Conservation (phyloP, 2,888 invertebrate species). For the Eupeodes luniger region DNA sequence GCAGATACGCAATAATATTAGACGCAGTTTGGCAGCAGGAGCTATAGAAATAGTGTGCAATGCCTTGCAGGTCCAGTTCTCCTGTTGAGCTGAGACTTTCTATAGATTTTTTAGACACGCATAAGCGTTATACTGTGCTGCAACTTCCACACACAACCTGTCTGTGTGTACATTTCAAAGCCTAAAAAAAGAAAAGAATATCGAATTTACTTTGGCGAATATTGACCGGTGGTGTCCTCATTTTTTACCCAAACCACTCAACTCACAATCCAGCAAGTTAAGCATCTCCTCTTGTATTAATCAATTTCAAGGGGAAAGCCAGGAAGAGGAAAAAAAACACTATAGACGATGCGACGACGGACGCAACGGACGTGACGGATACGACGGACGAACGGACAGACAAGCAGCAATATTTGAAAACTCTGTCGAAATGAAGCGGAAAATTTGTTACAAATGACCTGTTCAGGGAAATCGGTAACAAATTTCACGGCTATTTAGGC, state of each 20-base stretch:
- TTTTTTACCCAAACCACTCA: conserved; percentile 35
- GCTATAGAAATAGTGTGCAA: conserved; percentile 7
- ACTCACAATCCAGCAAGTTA: not conserved
- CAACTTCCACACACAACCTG: not conserved
- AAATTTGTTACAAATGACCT: conserved; percentile 66
- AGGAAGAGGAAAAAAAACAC: not conserved
- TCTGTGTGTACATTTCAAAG: conserved; percentile 5
- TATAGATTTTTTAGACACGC: conserved; percentile 52
- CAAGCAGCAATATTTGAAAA: not conserved
- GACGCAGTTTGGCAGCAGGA: conserved; percentile 51
- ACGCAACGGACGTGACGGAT: no score
- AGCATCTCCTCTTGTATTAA: conserved; percentile 11
- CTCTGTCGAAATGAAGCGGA: conserved; percentile 61
- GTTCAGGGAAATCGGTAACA: conserved; percentile 57
- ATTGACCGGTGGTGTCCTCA: conserved; percentile 60
- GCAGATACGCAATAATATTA: conserved; percentile 52
- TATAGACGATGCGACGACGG: no score
- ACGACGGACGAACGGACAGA: conserved; percentile 32
- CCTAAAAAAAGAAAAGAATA: conserved; percentile 33
- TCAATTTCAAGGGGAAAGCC: conserved; percentile 45
- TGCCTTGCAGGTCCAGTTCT: conserved; percentile 1
- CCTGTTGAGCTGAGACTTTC: conserved; percentile 53
- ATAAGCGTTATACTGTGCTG: not conserved
- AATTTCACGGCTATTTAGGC: conserved; percentile 64
- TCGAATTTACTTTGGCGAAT: conserved; percentile 53